Evolutionary conservation across 2,888 invertebrate genomes (phyloP), one percentile per base, ranked within the genome.

Genomic region (Neuroscelio doddi): DNA sequence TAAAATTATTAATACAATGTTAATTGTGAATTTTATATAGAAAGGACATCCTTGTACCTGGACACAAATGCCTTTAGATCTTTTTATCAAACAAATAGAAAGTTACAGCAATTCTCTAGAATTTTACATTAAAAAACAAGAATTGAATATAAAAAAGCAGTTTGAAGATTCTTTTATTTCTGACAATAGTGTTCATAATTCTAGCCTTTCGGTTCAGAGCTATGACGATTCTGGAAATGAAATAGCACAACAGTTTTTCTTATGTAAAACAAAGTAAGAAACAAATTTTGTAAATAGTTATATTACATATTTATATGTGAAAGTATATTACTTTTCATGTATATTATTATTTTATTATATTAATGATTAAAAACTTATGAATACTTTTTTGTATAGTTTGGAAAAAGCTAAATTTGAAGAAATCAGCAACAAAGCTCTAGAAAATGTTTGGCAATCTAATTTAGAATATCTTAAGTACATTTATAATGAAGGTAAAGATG

Each of bases 11-110:
- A 38, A 3, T 16, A 21, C 21, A 16, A 16, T 38, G 8, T 5
- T n/a, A 17, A 17, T 16, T 8, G 1, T 2, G 1, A 10, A 10
- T 16, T 16, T 45, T 55, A 55, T 56, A 12, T 42, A 82, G 82
- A 80, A 80, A 75, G 76, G 71, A 16, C 32, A 62, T 4, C 63
- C 73, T n/a, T 64, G 77, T n/a, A 53, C 78, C 1, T 83, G 82
- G 82, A 77, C 77, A 1, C 81, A 84, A 69, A 71, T 83, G 69
- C 82, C 82, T 24, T 52, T 81, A 8, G 78, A 83, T 41, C 58
- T 72, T 8, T 81, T 79, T 30, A 69, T 75, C 17, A 83, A 79
- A 57, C 79, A 81, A 53, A 68, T 82, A 36, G 77, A 82, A 56
- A 69, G 79, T 8, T 80, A 82, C 26, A 74, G 71, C 38, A 75